Base-by-base conservation (phyloP, 2,888 invertebrate species). In the Nipponacmea schrenckii region DNA sequence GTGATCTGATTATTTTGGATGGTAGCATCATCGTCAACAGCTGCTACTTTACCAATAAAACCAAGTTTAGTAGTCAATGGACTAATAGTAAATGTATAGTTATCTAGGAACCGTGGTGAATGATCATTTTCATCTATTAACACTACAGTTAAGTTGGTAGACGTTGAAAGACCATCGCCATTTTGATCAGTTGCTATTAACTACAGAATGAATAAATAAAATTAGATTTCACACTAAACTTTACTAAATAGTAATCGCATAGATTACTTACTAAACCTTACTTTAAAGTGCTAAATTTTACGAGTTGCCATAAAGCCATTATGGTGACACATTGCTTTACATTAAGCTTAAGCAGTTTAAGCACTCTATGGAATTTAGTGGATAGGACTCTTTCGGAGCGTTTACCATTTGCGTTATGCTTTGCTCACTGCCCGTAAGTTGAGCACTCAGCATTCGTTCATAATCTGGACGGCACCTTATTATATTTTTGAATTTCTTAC, bases 61-160 rank as follows among this genome's bases (percentile, higher is more conserved):
- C 56, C 56, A 56, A 12, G 56, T 3, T 20, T 20, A 24, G 56
- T 24, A 0, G 56, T 24, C 39, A 39, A 39, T 56, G 56, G 15
- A 14, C 24, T 10, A 20, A 56, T 56, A 14, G 14, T 45, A 48
- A 75, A 74, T 14, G 50, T n/a, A 24, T 63, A 65, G 10, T 69
- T 46, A 15, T 73, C 45, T 10, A 26, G 44, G 62, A 78, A 78
- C 1, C 20, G 20, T 24, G 78, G 78, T 17, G 65, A 45, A 48
- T 78, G 74, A 69, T 78, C 78, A 48, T 78, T 78, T 7, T 64
- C 64, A 50, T 78, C 78, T 20, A 68, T 31, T 10, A 78, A 67
- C 7, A 50, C 39, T n/a, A 79, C 74, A 10, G 63, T 71, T 26
- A 79, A 62, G 24, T 64, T 68, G 20, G 74, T 69, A 20, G 62